Conservation (phyloP, 2,797 vertebrate species). For the Amphiprion clarkii region DNA sequence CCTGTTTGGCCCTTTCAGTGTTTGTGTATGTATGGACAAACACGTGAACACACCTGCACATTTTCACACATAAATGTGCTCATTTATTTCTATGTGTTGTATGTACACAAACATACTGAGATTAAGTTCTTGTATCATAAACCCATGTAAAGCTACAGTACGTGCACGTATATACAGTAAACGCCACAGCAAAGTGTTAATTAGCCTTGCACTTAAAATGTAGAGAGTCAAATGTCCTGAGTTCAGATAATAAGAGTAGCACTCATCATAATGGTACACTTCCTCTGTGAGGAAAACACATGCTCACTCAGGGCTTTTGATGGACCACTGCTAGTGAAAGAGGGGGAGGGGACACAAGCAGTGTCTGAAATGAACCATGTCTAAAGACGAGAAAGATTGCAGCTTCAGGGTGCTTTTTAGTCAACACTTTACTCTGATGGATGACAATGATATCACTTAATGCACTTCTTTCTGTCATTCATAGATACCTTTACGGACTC, state of each 20-base stretch:
- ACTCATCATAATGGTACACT: conserved; percentile 20
- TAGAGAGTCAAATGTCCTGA: background rate
- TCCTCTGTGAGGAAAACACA: conserved; percentile 19
- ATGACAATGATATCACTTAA: conserved; percentile 60
- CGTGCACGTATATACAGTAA: background rate
- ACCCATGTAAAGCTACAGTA: background rate
- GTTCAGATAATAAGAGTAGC: conserved; percentile 23
- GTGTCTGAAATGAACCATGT: conserved; percentile 51
- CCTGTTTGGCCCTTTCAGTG: conserved; percentile 25
- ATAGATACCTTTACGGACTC: conserved; percentile 27
- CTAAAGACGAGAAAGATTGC: conserved; percentile 45
- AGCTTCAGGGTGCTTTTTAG: conserved; percentile 67
- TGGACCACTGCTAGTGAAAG: conserved; percentile 24
- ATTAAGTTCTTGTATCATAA: background rate
- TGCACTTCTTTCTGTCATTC: conserved; percentile 54
- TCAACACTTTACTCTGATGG: conserved; percentile 58
- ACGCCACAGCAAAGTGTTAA: conserved; percentile 1
- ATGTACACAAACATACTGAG: conserved; percentile 1
- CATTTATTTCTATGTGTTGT: background rate
- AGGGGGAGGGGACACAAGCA: conserved; percentile 19
- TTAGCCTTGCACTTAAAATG: conserved; percentile 29
- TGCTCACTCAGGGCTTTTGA: conserved; percentile 34
- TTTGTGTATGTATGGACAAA: conserved; percentile 9
- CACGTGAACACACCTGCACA: background rate
- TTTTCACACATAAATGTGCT: conserved; percentile 9